Percentiles rank a stretch among this genome's conserved stretches.
Evolutionary conservation across 2,797 vertebrate species (phyloP).

Genomic region (Tragelaphus oryx): DNA sequence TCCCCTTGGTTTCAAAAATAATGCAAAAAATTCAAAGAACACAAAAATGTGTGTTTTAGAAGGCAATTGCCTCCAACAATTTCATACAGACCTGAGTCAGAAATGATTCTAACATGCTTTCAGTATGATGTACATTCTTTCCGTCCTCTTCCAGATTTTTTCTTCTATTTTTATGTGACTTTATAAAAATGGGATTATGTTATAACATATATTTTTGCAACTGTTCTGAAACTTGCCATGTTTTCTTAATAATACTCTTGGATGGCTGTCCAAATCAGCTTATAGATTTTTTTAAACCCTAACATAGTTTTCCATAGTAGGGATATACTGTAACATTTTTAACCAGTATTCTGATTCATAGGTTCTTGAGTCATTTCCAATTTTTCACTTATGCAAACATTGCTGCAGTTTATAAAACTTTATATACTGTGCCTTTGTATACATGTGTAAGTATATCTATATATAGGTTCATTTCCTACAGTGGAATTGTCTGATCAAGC

Average conservation of each 20-base stretch:
- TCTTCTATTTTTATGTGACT: not conserved
- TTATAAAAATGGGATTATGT: not conserved
- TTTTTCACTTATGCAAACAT: not conserved
- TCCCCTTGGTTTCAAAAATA: not conserved
- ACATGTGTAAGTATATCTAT: not conserved
- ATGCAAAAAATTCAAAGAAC: slow-evolving; percentile 1
- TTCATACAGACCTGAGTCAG: not conserved
- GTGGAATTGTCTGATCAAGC: not conserved
- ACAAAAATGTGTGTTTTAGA: slow-evolving; percentile 29
- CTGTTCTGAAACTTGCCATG: not conserved
- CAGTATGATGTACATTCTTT: not conserved
- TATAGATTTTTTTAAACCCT: not conserved
- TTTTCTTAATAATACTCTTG: not conserved
- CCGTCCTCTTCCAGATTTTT: not conserved
- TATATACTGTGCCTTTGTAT: not conserved
- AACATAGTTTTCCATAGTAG: not conserved
- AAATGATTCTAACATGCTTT: not conserved
- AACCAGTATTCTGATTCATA: not conserved
- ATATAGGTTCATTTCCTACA: not conserved
- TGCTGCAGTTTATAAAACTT: not conserved
- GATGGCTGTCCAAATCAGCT: slow-evolving; percentile 12
- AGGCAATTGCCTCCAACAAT: not conserved
- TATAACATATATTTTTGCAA: not conserved
- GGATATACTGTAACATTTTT: not conserved
- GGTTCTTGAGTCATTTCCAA: not conserved